Percentiles rank a stretch among this genome's conserved stretches.
phyloP scores from a whole-genome alignment of 2,888 invertebrate genomes.

The Periphyllus acericola region DNA sequence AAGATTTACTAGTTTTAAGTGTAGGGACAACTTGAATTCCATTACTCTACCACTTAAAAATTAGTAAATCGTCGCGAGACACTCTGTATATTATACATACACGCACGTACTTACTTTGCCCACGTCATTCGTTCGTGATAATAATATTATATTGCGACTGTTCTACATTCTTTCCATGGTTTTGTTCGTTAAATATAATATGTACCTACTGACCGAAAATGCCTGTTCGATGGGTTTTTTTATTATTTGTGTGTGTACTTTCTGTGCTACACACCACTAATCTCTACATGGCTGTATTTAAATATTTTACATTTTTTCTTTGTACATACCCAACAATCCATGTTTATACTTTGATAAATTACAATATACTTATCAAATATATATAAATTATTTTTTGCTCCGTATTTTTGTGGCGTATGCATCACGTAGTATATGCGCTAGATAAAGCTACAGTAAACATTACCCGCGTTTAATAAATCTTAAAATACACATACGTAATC shows the following conservation, averaged over 20 bases:
- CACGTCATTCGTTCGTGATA: conserved; percentile 4
- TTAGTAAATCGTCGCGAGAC: not conserved
- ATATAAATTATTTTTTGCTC: not conserved
- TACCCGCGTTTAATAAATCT: conserved; percentile 24
- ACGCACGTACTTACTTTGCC: not conserved
- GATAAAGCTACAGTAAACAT: not conserved
- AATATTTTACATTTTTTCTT: not conserved
- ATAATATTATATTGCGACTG: not conserved
- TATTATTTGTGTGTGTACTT: not conserved
- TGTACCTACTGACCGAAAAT: not conserved
- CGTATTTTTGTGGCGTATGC: not conserved
- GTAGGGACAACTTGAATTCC: not conserved
- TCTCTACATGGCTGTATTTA: not conserved
- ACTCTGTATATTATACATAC: not conserved
- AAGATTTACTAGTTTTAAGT: conserved; percentile 4
- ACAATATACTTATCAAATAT: not conserved
- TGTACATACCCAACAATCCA: not conserved
- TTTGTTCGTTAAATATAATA: not conserved
- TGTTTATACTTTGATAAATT: not conserved
- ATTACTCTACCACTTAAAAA: not conserved
- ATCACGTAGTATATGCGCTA: not conserved
- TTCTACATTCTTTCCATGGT: not conserved
- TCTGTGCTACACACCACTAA: not conserved
- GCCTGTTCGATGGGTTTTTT: not conserved
- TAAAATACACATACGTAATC: conserved; percentile 23